Evolutionary conservation across 2,113 vertebrate species (phyloP).

Genomic region (Etheostoma cragini): DNA sequence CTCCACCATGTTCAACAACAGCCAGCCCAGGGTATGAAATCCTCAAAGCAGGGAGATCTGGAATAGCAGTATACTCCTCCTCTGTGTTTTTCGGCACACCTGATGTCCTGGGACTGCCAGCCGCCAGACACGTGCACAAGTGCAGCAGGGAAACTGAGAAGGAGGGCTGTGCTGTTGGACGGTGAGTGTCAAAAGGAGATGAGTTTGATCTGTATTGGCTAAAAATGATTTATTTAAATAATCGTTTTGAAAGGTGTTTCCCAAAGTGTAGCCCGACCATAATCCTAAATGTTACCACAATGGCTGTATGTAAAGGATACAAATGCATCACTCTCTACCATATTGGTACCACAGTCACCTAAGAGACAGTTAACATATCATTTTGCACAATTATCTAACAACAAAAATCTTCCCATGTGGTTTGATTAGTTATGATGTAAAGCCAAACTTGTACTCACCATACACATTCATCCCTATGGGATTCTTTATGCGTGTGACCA

Average conservation of each 20-base stretch:
- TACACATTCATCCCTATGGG: not conserved
- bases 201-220: not conserved
- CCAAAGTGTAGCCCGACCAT: not conserved
- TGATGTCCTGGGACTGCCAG: slow-evolving; percentile 22
- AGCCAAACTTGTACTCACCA: not conserved
- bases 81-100: slow-evolving; percentile 75
- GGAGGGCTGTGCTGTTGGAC: slow-evolving; percentile 77
- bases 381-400: not conserved
- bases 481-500: too few relatives aligned
- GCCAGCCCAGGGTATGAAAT: slow-evolving; percentile 79
- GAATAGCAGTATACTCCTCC: slow-evolving; percentile 80
- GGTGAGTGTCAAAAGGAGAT: slow-evolving; percentile 58
- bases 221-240: not conserved
- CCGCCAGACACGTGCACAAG: slow-evolving; percentile 24
- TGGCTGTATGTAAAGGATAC: not conserved
- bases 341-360: not conserved
- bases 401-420: not conserved
- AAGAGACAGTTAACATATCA: not conserved
- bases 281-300: not conserved
- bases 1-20: slow-evolving; percentile 62
- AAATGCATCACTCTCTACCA: not conserved
- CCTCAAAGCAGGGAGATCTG: slow-evolving; percentile 69
- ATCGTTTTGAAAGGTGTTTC: not conserved
- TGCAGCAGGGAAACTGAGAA: slow-evolving; percentile 39
- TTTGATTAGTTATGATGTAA: not conserved